Conservation (phyloP, 35 echinoderm and acorn worm genomes). For the Strongylocentrotus purpuratus region DNA sequence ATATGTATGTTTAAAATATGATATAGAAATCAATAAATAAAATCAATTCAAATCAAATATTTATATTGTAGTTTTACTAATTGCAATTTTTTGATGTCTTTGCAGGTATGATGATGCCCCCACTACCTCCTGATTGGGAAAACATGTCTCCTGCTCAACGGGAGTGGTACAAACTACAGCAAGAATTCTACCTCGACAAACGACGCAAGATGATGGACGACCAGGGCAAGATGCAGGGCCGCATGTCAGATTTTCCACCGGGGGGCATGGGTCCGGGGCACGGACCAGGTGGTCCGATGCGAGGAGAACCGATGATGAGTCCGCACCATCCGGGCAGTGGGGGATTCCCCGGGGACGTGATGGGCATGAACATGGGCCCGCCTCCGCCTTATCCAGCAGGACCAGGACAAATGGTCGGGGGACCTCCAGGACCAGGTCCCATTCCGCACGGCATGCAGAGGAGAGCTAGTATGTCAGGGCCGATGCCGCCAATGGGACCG, state of each 20-base stretch:
- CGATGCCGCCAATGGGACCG: conserved; percentile 53
- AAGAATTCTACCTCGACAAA: conserved; percentile 91
- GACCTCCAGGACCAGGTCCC: conserved; percentile 52
- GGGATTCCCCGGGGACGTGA: conserved; percentile 38
- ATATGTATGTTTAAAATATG: too few relatives aligned
- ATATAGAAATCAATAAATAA: too few relatives aligned
- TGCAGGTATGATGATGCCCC: conserved; percentile 67
- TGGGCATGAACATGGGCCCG: conserved; percentile 54
- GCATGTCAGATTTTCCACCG: conserved; percentile 64
- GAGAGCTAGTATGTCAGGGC: conserved; percentile 80
- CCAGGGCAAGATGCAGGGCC: conserved; percentile 75
- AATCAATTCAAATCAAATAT: too few relatives aligned
- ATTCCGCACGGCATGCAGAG: conserved; percentile 68
- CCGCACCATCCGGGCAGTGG: conserved; percentile 47
- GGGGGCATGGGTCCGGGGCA: conserved; percentile 65
- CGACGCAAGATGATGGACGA: conserved; percentile 82
- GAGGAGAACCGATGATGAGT: conserved; percentile 48
- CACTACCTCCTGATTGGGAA: conserved; percentile 82
- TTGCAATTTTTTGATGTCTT: background rate
- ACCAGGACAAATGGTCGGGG: conserved; percentile 19
- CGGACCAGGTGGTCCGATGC: conserved; percentile 62
- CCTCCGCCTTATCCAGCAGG: conserved; percentile 48
- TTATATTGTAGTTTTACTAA: background rate
- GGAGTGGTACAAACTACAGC: conserved; percentile 95
- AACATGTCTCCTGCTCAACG: conserved; percentile 87